Evolutionary conservation across 1,140 invertebrate genomes (phyloP).

Genomic region (Pachypsylla venusta): DNA sequence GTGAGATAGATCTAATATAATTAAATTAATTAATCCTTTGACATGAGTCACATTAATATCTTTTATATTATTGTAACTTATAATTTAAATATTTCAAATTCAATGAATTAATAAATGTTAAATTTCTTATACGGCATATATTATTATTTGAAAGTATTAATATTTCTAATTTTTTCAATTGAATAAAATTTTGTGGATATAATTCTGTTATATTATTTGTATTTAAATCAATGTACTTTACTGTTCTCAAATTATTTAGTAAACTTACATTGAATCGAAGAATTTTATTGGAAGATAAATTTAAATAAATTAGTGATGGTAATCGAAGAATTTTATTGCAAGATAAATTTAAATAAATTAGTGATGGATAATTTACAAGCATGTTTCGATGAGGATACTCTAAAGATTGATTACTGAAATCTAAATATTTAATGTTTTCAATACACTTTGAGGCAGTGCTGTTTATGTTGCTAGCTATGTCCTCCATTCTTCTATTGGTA

Average conservation of each 20-base stretch:
- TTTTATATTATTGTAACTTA: not conserved
- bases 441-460: no score
- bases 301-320: not conserved
- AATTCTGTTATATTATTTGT: not conserved
- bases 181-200: not conserved
- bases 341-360: no score
- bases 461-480: no score
- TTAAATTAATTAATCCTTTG: not conserved
- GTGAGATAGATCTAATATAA: not conserved
- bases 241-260: not conserved
- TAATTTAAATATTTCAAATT: constrained; percentile 7
- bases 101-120: not conserved
- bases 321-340: no score
- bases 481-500: no score
- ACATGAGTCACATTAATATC: not conserved
- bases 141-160: not conserved
- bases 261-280: not conserved
- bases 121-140: not conserved
- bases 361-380: no score
- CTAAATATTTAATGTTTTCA: no score
- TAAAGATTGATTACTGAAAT: no score
- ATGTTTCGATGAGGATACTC: no score
- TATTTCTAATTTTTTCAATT: not conserved
- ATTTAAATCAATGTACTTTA: not conserved
- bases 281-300: not conserved